Percentiles rank a stretch among this genome's conserved stretches.
Evolutionary conservation across 2,113 vertebrate genomes (phyloP).

Genomic region (Pantherophis guttatus): DNA sequence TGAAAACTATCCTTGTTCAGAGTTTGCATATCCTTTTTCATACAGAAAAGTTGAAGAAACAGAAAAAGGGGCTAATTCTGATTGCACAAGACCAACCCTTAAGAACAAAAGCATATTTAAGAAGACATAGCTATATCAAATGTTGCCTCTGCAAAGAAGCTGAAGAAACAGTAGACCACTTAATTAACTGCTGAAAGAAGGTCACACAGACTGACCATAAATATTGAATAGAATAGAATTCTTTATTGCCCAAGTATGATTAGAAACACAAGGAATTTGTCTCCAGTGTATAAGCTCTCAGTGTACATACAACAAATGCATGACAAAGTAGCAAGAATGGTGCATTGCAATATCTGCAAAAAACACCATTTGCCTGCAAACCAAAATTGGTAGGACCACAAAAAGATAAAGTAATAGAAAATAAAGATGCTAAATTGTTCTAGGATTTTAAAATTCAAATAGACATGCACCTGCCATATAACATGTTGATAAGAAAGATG

Average conservation of each 20-base stretch:
- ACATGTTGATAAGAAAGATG: not conserved
- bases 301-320: too few relatives aligned
- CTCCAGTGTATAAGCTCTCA: too few relatives aligned
- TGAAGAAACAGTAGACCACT: not conserved
- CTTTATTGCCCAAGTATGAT: too few relatives aligned
- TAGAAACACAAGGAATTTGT: too few relatives aligned
- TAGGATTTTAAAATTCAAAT: not conserved
- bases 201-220: not conserved
- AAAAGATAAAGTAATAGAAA: not conserved
- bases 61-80: not conserved
- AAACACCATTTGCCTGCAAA: not conserved
- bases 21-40: not conserved
- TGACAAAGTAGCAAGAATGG: not conserved
- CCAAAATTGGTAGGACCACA: not conserved
- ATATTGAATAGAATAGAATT: not conserved
- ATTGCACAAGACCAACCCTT: not conserved
- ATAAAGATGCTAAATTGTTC: not conserved
- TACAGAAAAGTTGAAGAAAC: not conserved
- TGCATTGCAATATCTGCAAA: not conserved
- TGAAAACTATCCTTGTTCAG: not conserved
- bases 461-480: not conserved
- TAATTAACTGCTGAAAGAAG: not conserved
- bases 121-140: not conserved
- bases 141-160: not conserved
- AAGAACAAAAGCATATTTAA: not conserved